Conservation (phyloP, 2,888 invertebrate species). For the Apamea epomidion region DNA sequence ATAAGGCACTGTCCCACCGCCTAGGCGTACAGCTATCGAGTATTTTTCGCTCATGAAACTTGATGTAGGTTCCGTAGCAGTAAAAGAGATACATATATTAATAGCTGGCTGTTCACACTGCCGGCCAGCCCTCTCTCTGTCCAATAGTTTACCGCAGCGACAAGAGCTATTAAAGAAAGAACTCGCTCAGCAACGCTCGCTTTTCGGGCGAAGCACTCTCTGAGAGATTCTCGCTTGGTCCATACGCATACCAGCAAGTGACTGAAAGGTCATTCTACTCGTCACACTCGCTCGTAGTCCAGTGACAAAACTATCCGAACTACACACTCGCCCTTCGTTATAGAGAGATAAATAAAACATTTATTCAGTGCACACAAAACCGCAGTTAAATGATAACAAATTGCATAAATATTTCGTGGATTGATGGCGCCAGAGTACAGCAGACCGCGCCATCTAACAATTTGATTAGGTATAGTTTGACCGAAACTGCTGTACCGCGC, state of each 20-base stretch:
- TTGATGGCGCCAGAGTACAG: too few species aligned
- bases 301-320: background rate
- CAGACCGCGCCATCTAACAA: too few species aligned
- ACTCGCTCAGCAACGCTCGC: background rate
- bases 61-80: background rate
- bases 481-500: too few species aligned
- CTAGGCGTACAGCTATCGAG: background rate
- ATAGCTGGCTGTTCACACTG: background rate
- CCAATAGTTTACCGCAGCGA: background rate
- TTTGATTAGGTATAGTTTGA: too few species aligned
- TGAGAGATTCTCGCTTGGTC: background rate
- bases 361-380: background rate
- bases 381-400: background rate
- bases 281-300: background rate
- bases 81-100: background rate
- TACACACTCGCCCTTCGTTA: background rate
- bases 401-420: background rate
- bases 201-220: background rate
- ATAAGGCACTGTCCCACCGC: background rate
- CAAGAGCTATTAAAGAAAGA: background rate
- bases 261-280: background rate
- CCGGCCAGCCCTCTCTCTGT: background rate
- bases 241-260: background rate
- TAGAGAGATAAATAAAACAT: background rate
- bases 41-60: background rate